Evolutionary conservation across 2,888 invertebrate species (phyloP), one percentile per base, ranked within the genome.

Genomic region (Tyria jacobaeae): DNA sequence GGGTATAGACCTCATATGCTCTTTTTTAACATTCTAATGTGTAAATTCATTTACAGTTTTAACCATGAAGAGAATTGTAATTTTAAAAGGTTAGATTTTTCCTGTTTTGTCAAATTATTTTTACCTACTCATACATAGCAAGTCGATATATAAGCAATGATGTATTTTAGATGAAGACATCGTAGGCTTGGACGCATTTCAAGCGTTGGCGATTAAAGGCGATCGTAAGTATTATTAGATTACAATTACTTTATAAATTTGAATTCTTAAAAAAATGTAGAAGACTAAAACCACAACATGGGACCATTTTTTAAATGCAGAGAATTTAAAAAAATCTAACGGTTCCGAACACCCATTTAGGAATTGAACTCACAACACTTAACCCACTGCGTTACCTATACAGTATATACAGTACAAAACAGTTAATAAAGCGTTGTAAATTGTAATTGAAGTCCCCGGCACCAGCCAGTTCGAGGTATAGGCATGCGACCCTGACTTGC

Each of bases 131-230:
- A 2, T 35, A 21, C 10, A 12, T 44, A 4, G 3, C 21, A 15
- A 15, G 24, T 7, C 14, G 14, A 3, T 31, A 44, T 58, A 49
- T 6, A 51, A 52, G 15, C 25, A 31, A 37, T 27, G 35, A 59
- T 54, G 52, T 52, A 56, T 79, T 85, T 62, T 68, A 91, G 91
- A 80, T 14, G 53, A 62, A 2, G 91, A 90, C 63, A 80, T 91
- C 57, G 17, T 73, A 35, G 86, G 87, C 14, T 75, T 92, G 47
- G 89, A 91, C 60, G 88, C 88, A 10, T 75, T 91, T 50, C 90
- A 91, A 82, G 89, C 89, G 2, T 71, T 91, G 54, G 85, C 89
- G 31, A 74, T 89, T 0, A 81, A 80, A 37, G 90, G 89, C 50
- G 82, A 87, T 66, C 80, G 91, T 89, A 81, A 66, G 53, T 53